Percentiles rank a stretch among this genome's conserved stretches.
Conservation (phyloP, 2,888 invertebrate species). For the Anagyrus pseudococci region DNA sequence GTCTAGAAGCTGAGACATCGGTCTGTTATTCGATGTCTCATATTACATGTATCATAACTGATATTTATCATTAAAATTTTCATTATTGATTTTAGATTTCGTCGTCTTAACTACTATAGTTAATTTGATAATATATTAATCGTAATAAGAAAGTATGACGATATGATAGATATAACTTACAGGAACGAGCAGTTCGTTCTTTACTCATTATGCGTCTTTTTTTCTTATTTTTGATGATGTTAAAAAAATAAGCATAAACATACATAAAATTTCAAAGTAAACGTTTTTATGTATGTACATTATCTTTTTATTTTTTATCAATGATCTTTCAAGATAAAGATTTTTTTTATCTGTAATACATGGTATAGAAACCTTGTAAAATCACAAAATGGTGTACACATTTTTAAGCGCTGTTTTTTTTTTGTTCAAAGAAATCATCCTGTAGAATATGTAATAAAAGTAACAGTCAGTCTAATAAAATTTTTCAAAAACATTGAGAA, state of each 20-base stretch:
- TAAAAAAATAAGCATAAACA: slow-evolving; percentile 16
- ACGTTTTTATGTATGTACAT: no score
- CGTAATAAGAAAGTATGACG: slow-evolving; percentile 51
- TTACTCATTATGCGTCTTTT: not conserved
- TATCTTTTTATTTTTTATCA: no score
- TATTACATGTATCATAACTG: no score
- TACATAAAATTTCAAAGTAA: slow-evolving; percentile 8
- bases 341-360: no score
- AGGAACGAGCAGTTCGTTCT: slow-evolving; percentile 17
- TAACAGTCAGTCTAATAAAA: slow-evolving; percentile 21
- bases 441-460: slow-evolving; percentile 10
- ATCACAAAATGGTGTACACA: no score
- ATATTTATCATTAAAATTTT: slow-evolving; percentile 24
- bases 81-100: slow-evolving; percentile 21
- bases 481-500: slow-evolving; percentile 4
- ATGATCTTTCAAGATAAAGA: no score
- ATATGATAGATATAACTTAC: slow-evolving; percentile 50
- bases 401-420: not conserved
- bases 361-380: no score
- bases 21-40: no score
- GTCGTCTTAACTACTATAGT: slow-evolving; percentile 42
- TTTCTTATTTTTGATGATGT: not conserved
- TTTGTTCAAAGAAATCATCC: slow-evolving; percentile 3
- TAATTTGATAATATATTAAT: slow-evolving; percentile 44
- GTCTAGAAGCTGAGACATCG: no score